phyloP scores from a whole-genome alignment of 92 coral and sea anemone genomes.

The Micromussa lordhowensis region DNA sequence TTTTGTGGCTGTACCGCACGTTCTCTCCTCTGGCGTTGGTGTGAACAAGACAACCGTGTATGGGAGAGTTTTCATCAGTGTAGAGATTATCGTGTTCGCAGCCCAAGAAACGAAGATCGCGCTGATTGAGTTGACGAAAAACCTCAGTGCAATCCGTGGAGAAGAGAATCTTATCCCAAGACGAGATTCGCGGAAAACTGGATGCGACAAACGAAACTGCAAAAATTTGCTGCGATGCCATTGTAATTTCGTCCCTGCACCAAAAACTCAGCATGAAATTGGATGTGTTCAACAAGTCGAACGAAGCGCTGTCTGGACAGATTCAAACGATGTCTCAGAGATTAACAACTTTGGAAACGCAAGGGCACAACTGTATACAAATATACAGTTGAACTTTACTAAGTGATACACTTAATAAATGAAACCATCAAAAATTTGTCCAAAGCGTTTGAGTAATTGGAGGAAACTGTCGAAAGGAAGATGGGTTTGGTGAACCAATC shows the following conservation, averaged over 20 bases:
- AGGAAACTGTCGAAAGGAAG: too few relatives aligned
- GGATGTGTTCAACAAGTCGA: not conserved
- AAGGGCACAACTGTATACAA: too few relatives aligned
- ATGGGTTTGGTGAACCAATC: too few relatives aligned
- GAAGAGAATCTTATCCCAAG: too few relatives aligned
- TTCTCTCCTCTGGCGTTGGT: not conserved
- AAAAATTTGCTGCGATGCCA: too few relatives aligned
- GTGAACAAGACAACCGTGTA: not conserved
- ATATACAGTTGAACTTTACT: too few relatives aligned
- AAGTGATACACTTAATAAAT: too few relatives aligned
- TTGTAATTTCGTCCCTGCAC: too few relatives aligned
- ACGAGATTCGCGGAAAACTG: not conserved
- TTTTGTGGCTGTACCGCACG: not conserved
- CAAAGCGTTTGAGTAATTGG: not conserved
- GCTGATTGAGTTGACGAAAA: not conserved
- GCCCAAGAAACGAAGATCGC: constrained; percentile 8
- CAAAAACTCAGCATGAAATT: too few relatives aligned
- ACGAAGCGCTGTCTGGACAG: not conserved
- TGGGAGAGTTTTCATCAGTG: constrained; percentile 9
- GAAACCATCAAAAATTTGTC: not conserved
- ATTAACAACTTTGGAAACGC: not conserved
- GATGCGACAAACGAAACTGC: not conserved
- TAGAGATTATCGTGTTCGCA: constrained; percentile 14
- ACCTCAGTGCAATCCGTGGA: not conserved
- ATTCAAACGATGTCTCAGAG: not conserved